These are phyloP conservation scores for Matsumurasca onukii DNA, from an alignment of 1,140 invertebrate genomes.

Conservation along the genomic window DNA sequence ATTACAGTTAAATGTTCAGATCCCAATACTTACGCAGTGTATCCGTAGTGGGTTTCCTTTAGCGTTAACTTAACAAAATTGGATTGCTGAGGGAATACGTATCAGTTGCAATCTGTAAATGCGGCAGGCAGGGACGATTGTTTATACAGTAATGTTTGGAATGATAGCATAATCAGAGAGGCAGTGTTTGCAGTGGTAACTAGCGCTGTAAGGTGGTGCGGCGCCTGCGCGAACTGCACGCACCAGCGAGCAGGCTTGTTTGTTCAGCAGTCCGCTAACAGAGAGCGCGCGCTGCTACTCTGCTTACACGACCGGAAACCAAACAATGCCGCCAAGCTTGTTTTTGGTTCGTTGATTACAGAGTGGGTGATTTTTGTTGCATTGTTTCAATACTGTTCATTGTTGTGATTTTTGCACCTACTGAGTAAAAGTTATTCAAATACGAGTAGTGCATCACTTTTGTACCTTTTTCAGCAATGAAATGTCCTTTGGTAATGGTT, in stretches of 20 bases:
- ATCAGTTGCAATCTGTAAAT: too few species aligned
- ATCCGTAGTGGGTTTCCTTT: too few species aligned
- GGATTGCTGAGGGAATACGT: too few species aligned
- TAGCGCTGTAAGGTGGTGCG: background rate
- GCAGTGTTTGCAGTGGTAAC: background rate
- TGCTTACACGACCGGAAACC: conserved; percentile 14
- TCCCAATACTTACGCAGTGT: too few species aligned
- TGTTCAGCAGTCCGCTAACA: conserved; percentile 14
- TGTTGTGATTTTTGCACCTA: too few species aligned
- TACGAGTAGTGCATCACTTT: too few species aligned
- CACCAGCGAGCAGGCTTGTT: background rate
- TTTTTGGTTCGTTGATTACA: conserved; percentile 22
- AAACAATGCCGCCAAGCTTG: conserved; percentile 17
- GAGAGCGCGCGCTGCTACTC: conserved; percentile 3
- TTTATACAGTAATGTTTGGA: background rate
- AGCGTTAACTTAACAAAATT: too few species aligned
- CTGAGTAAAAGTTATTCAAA: too few species aligned
- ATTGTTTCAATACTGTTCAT: conserved; percentile 22
- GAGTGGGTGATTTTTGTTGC: conserved; percentile 18
- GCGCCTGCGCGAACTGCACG: conserved; percentile 12
- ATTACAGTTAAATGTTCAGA: too few species aligned
- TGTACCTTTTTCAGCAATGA: too few species aligned
- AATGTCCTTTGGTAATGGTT: too few species aligned
- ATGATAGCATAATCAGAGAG: background rate
- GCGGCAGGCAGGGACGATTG: background rate